Evolutionary conservation across 2,888 invertebrate species (phyloP).

Genomic region (Beris chalybata): DNA sequence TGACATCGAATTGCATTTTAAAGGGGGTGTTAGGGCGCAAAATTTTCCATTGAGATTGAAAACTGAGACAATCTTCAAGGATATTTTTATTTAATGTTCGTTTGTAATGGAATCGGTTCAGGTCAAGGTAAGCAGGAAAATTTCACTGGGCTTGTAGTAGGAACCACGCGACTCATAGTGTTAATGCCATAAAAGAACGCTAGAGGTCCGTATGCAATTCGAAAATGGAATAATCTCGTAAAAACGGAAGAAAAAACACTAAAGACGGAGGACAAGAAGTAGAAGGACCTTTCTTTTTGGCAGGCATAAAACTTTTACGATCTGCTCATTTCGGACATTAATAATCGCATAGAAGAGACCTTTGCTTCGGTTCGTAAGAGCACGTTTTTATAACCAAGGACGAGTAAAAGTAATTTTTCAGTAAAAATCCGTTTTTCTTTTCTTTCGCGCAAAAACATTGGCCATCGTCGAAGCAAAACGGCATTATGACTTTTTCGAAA

Average conservation of each 20-base stretch:
- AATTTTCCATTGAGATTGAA: too few relatives aligned
- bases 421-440: slow-evolving; percentile 7
- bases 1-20: too few relatives aligned
- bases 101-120: too few relatives aligned
- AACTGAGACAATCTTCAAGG: too few relatives aligned
- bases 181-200: not conserved
- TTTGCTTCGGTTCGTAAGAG: not conserved
- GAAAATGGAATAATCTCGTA: slow-evolving; percentile 17
- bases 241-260: slow-evolving; percentile 24
- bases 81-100: too few relatives aligned
- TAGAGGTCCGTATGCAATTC: not conserved
- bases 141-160: too few relatives aligned
- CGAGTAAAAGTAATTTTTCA: slow-evolving; percentile 27
- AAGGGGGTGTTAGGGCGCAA: too few relatives aligned
- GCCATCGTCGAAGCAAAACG: slow-evolving; percentile 19
- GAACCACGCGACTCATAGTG: slow-evolving; percentile 20
- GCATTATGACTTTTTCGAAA: slow-evolving; percentile 38
- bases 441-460: slow-evolving; percentile 21
- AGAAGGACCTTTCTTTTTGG: slow-evolving; percentile 16
- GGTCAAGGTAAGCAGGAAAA: too few relatives aligned
- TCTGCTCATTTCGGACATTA: slow-evolving; percentile 19
- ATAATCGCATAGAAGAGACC: slow-evolving; percentile 22
- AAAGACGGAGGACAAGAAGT: slow-evolving; percentile 14
- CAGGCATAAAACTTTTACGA: slow-evolving; percentile 17
- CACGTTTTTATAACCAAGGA: slow-evolving; percentile 21